Percentiles rank a stretch among this genome's conserved stretches.
Conservation (phyloP, 2,888 invertebrate species). For the Dromius quadrimaculatus region DNA sequence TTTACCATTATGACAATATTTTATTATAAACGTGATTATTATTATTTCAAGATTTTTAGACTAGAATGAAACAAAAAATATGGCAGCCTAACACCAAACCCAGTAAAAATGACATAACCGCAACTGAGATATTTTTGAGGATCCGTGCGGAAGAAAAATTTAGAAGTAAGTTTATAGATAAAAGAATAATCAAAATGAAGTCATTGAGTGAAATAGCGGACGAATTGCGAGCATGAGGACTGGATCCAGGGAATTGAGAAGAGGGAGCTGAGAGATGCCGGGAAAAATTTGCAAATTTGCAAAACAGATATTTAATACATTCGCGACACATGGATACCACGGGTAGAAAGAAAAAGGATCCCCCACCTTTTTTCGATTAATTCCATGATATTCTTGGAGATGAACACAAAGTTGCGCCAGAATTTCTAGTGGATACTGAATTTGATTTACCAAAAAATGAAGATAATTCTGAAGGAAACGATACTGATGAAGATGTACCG, state of each 20-base stretch:
- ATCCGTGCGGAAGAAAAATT: neutral
- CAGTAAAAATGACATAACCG: neutral
- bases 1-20: no score
- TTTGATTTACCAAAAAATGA: no score
- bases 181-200: neutral
- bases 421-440: neutral
- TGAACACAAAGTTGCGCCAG: neutral
- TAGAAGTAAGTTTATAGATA: neutral
- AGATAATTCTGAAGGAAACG: neutral
- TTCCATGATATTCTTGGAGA: neutral
- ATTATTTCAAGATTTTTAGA: no score
- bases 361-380: conserved; percentile 7
- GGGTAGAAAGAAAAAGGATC: neutral
- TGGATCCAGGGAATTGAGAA: neutral
- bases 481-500: neutral
- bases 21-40: no score
- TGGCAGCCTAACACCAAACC: neutral
- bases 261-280: neutral
- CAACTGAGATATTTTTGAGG: neutral
- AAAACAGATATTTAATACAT: neutral
- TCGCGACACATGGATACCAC: neutral
- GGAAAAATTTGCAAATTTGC: neutral
- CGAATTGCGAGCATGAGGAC: neutral
- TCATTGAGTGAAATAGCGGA: neutral
- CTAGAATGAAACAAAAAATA: neutral